Base-by-base conservation (phyloP, 2,888 invertebrate genomes). In the Tillus elongatus region DNA sequence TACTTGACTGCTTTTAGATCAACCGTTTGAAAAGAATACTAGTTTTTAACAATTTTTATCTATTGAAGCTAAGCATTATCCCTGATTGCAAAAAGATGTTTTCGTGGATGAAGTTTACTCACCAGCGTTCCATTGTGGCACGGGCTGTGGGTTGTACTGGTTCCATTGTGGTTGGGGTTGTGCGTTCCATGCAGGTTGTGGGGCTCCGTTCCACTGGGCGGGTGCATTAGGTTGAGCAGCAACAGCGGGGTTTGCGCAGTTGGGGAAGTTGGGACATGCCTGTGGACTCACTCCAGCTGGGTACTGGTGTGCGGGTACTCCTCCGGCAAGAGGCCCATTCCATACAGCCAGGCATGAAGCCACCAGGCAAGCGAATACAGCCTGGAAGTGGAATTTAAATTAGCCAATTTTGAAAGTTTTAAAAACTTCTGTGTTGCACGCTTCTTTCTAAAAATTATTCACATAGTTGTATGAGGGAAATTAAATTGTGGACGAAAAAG, bases 271-370 rank as follows among this genome's bases (percentile, higher is more conserved):
- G 33, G 65, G 65, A 46, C 64, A 66, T 12, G 64, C 63, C 46
- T 64, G 62, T 13, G 65, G 65, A 37, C 61, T 62, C n/a, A 66
- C 62, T 33, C 65, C 65, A 4, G 65, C 65, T 35, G 65, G 65
- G 47, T 53, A 66, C 34, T 57, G 53, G 34, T 51, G 46, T 15
- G 65, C 64, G 37, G 65, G 65, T 9, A 52, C 53, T 12, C 64
- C 64, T 38, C 65, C 65, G n/a, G 65, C 65, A 8, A 64, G 49
- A 14, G 65, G 64, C 16, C 64, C 64, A 45, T 61, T 61, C 58
- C 59, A 64, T 10, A 54, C 61, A 32, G 60, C 65, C 13, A 45
- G 38, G 46, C 60, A 51, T 16, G 50, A 53, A 14, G 60, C 58
- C 47, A 64, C 44, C 10, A 49, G 45, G 44, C 61, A 58, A 54